Evolutionary conservation across 2,888 invertebrate genomes (phyloP).

Genomic region (Heliconius sara): DNA sequence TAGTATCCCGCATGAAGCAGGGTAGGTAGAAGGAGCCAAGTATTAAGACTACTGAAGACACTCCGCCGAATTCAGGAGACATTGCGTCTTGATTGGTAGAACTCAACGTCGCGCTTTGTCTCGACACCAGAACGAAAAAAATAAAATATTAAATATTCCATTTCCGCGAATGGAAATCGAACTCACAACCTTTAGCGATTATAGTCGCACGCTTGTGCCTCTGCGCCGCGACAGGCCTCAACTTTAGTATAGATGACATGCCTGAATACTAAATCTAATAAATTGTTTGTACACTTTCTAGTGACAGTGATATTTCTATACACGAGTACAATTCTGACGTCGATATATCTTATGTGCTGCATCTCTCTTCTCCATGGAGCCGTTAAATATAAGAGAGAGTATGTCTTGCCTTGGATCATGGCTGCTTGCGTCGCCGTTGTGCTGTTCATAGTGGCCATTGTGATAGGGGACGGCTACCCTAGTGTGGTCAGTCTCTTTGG

Average conservation of each 20-base stretch:
- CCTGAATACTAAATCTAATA: not conserved
- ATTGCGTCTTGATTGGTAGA: too few species aligned
- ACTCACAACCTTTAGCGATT: too few species aligned
- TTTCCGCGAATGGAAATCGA: too few species aligned
- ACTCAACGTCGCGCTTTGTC: too few species aligned
- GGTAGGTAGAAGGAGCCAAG: too few species aligned
- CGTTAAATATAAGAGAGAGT: slow-evolving; percentile 75
- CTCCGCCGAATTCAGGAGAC: too few species aligned
- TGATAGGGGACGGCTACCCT: slow-evolving; percentile 71
- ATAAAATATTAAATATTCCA: too few species aligned
- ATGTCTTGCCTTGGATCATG: slow-evolving; percentile 77
- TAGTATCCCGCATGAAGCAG: too few species aligned
- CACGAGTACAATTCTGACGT: slow-evolving; percentile 74
- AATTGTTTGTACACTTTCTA: slow-evolving; percentile 49
- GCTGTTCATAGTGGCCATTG: slow-evolving; percentile 64
- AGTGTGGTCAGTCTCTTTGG: slow-evolving; percentile 74
- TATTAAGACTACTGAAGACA: too few species aligned
- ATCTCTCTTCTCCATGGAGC: slow-evolving; percentile 78
- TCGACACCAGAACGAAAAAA: too few species aligned
- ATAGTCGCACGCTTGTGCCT: too few species aligned
- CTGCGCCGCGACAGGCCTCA: too few species aligned
- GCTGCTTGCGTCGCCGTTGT: slow-evolving; percentile 72
- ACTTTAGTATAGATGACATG: not conserved
- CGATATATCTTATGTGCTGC: slow-evolving; percentile 78
- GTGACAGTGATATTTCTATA: slow-evolving; percentile 79